Conservation (phyloP, 2,888 invertebrate species). For the Drosophila buzzatii region DNA sequence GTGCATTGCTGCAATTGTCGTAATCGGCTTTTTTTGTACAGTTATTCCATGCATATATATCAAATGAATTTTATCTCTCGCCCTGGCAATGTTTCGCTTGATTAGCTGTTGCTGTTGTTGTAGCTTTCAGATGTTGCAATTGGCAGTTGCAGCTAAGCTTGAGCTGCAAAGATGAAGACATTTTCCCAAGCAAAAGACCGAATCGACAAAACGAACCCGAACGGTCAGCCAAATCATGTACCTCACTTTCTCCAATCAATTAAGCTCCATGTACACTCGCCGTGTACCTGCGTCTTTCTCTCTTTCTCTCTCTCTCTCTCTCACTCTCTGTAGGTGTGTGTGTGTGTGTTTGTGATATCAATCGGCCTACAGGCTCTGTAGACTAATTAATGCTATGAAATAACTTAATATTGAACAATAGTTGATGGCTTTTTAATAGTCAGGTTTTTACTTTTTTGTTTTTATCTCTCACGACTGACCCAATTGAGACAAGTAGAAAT, state of each 20-base stretch:
- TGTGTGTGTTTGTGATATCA: constrained; percentile 56
- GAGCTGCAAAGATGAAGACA: constrained; percentile 62
- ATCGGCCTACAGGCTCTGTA: constrained; percentile 52
- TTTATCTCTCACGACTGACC: constrained; percentile 64
- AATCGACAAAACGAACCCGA: constrained; percentile 4
- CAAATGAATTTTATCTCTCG: constrained; percentile 52
- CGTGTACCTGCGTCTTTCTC: constrained; percentile 19
- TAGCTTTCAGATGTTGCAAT: constrained; percentile 48
- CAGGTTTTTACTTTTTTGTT: constrained; percentile 51
- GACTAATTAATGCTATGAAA: constrained; percentile 73
- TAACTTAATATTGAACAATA: constrained; percentile 80
- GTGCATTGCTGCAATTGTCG: constrained; percentile 45
- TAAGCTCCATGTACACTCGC: constrained; percentile 60
- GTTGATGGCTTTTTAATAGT: constrained; percentile 73
- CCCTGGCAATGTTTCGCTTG: constrained; percentile 51
- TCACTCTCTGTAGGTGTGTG: constrained; percentile 9
- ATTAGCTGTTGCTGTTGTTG: constrained; percentile 40
- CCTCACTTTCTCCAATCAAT: constrained; percentile 78
- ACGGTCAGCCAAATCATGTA: constrained; percentile 58
- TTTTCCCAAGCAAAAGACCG: constrained; percentile 60
- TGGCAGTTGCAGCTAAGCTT: constrained; percentile 42
- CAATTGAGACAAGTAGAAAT: constrained; percentile 46
- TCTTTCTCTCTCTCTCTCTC: constrained; percentile 8
- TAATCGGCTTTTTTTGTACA: constrained; percentile 45
- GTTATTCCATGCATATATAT: constrained; percentile 26